Evolutionary conservation across 2,888 invertebrate genomes (phyloP), one percentile per base, ranked within the genome.

Genomic region (Oscheius sp.): DNA sequence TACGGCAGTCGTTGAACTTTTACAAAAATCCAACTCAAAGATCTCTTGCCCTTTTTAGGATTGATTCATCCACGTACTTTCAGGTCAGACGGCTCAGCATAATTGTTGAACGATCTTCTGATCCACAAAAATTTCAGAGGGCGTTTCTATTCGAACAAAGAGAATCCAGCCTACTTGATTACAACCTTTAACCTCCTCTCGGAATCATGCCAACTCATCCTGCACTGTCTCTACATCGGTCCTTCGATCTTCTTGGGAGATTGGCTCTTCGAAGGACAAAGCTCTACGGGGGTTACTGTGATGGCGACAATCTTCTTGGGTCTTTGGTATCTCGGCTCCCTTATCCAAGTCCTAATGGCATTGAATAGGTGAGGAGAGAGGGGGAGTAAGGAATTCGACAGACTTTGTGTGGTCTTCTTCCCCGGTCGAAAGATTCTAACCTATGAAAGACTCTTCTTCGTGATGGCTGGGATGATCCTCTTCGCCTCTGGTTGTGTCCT

Each of bases 291-390:
- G 2, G 67, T 67, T 4, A 48, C 39, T 12, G 5, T 52, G 1
- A 33, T 37, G 2, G 55, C 57, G 6, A 34, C 34, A 5, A 57
- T 45, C 45, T 67, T 67, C 27, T 27, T 67, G 0, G 45, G 37
- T 10, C 57, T 55, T 17, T 67, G 67, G 67, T 67, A 57, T 20
- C 34, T 57, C 5, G 42, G 46, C 8, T 67, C 67, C 1, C 33
- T 67, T 20, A 57, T 45, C 31, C 67, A 67, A 31, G 39, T 67
- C n/a, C 34, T 67, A 25, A 57, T 67, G 55, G 67, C 67, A 3
- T 20, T 39, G 10, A 67, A 55, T 31, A 42, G 67, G 67, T 67
- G n/a, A 15, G 12, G 12, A 29, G 3, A 29, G 20, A n/a, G 23
- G 2, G 10, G 8, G 6, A 17, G 8, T 10, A 8, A 48, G 8